A percentile compares a stretch with the other conserved stretches of the same genome.
Conservation (phyloP, 2,113 vertebrate genomes). For the Pundamilia nyererei region DNA sequence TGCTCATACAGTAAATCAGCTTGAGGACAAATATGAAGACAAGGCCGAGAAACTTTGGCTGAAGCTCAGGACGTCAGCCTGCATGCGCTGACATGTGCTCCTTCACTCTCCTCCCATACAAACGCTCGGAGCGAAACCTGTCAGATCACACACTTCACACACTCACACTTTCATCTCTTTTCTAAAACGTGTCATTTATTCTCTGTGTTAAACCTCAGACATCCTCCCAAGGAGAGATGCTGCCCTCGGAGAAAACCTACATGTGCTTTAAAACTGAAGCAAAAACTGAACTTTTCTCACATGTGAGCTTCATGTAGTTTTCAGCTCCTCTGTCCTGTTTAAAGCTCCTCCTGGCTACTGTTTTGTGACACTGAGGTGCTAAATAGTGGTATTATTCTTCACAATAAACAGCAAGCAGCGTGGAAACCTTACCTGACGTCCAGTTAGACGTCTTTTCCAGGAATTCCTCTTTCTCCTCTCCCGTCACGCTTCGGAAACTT, state of each 20-base stretch:
- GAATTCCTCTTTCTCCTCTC: not conserved
- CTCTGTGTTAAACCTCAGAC: not conserved
- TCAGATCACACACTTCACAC: not conserved
- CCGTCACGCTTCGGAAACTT: slow-evolving; percentile 25
- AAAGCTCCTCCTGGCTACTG: not conserved
- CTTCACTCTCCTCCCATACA: not conserved
- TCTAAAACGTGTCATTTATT: not conserved
- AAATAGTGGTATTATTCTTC: slow-evolving; percentile 8
- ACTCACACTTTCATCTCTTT: not conserved
- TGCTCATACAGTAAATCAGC: not conserved
- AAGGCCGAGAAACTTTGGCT: not conserved
- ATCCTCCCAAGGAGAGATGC: not conserved
- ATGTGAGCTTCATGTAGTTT: not conserved
- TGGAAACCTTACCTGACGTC: slow-evolving; percentile 48
- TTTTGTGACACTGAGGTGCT: not conserved
- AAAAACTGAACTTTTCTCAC: not conserved
- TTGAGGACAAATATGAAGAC: not conserved
- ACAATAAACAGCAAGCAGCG: not conserved
- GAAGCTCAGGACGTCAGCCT: not conserved
- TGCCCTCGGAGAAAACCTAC: not conserved
- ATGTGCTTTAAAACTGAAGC: not conserved
- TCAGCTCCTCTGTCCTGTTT: not conserved
- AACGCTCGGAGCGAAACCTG: not conserved
- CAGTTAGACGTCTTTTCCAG: slow-evolving; percentile 1
- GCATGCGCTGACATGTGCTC: slow-evolving; percentile 33